Evolutionary conservation across 2,888 invertebrate species (phyloP), one percentile per base, ranked within the genome.

Genomic region (Mesorhabditis spiculigera): DNA sequence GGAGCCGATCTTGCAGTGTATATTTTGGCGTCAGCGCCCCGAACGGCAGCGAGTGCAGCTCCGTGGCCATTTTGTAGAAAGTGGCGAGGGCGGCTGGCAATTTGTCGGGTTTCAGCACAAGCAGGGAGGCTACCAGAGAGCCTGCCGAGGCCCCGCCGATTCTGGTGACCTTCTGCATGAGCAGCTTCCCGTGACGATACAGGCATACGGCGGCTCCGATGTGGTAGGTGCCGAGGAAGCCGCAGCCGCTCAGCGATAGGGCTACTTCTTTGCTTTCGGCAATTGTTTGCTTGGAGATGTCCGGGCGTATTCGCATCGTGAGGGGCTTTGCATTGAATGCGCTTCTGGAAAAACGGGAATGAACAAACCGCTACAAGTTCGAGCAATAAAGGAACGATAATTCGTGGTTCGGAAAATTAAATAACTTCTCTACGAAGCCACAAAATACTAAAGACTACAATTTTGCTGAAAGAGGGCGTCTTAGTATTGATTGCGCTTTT

Each of bases 11-110:
- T 68, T 78, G 74, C 45, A 85, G 65, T 68, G 72, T 76, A 73
- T 81, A 85, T 61, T 85, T 85, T 5, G 84, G 82, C 13, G 85
- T 82, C 63, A 85, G 68, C 5, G 85, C 85, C 44, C 85, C 85
- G 63, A 84, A 80, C 45, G 71, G 75, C 43, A 78, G 66, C 4
- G 71, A 66, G 66, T 84, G 78, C 61, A 85, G 72, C 62, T 83
- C 81, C 65, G 85, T 82, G 5, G 85, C 84, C 72, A 84, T 71
- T 8, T 75, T 71, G 72, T 82, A 85, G 41, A 84, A 63, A n/a
- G 74, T 76, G 28, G 78, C 73, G 45, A 83, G 70, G 16, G 78
- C 75, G 6, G 71, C 69, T 70, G 77, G 71, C 10, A 82, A 61
- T 44, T 75, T 77, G 63, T 83, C 79, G 1, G 83, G 84, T 0